phyloP scores from a whole-genome alignment of 2,888 invertebrate genomes.

The Margaritifera margaritifera region DNA sequence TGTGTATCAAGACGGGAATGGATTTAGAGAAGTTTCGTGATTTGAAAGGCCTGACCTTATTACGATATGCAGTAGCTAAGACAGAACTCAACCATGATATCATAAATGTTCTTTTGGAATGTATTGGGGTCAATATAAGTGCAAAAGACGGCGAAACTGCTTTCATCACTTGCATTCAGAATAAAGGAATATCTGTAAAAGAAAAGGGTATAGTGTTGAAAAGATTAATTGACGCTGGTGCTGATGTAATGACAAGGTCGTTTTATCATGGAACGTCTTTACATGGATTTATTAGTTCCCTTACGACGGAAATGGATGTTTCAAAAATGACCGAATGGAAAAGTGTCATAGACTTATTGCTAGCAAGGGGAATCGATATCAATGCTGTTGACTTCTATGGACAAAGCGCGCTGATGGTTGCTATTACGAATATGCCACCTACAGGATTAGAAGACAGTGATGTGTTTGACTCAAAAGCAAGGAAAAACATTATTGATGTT shows the following conservation, averaged over 20 bases:
- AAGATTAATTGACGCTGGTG: constrained; percentile 1
- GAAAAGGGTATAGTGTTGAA: background rate
- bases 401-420: constrained; percentile 4
- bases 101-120: background rate
- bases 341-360: background rate
- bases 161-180: background rate
- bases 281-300: background rate
- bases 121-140: background rate
- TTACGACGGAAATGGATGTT: background rate
- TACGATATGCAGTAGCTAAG: background rate
- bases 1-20: background rate
- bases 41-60: background rate
- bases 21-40: constrained; percentile 3
- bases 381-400: constrained; percentile 4
- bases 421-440: constrained; percentile 1
- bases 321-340: background rate
- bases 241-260: background rate
- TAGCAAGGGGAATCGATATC: background rate
- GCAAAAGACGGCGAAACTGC: background rate
- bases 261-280: background rate
- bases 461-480: background rate
- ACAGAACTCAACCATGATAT: constrained; percentile 2
- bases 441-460: background rate
- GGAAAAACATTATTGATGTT: background rate
- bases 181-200: background rate